phyloP scores from a whole-genome alignment of 2,113 vertebrate species.

The Cyrtonyx montezumae region DNA sequence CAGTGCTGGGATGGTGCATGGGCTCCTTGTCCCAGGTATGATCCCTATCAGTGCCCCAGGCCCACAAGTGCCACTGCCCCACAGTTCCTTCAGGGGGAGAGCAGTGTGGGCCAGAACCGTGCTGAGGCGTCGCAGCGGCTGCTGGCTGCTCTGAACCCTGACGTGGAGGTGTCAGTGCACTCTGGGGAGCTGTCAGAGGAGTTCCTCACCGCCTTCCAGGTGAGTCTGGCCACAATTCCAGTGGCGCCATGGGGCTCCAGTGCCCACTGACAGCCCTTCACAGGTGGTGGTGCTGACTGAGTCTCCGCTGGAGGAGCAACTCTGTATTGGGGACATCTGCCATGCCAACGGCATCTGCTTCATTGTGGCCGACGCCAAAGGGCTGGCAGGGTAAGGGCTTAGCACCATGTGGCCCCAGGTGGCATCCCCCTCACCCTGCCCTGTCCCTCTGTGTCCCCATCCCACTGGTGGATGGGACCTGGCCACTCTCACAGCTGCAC shows the following conservation, averaged over 20 bases:
- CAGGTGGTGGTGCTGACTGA: constrained; percentile 91
- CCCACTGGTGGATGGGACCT: accelerated
- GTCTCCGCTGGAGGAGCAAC: constrained; percentile 87
- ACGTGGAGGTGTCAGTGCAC: constrained; percentile 72
- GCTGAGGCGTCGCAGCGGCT: constrained; percentile 75
- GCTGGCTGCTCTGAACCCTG: constrained; percentile 81
- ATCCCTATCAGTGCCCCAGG: not conserved
- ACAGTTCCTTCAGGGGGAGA: constrained; percentile 86
- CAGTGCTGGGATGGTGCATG: not conserved
- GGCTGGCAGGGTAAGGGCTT: constrained; percentile 86
- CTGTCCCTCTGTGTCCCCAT: not conserved
- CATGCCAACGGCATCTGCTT: constrained; percentile 79
- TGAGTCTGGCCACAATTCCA: accelerated
- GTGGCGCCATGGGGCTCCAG: accelerated
- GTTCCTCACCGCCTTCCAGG: constrained; percentile 83
- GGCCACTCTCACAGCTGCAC: not conserved
- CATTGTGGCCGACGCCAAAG: constrained; percentile 85
- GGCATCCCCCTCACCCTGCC: not conserved
- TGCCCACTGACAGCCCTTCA: accelerated
- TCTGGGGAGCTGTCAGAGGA: constrained; percentile 68
- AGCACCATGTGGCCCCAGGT: not conserved
- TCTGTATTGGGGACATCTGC: constrained; percentile 80
- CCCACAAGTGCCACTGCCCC: accelerated
- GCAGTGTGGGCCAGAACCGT: constrained; percentile 80
- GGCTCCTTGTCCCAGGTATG: not conserved